Percentiles rank a stretch among this genome's conserved stretches.
These are phyloP conservation scores for Pholis gunnellus DNA, from an alignment of 2,113 vertebrate genomes.

Conservation along the genomic window DNA sequence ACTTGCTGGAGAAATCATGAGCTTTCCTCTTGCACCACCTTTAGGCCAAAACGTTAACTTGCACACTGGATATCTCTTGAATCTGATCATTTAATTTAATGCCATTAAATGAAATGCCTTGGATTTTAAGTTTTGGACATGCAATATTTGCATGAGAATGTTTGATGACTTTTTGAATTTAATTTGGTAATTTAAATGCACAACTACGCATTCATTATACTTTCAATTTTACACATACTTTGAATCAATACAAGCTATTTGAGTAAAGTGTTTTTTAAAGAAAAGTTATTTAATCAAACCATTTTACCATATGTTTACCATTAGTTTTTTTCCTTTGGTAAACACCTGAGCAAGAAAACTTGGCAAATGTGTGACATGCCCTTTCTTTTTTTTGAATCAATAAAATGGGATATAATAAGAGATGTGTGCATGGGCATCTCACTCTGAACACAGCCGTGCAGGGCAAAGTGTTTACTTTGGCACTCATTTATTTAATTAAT, in stretches of 20 bases:
- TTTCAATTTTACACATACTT: not conserved
- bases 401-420: not conserved
- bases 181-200: not conserved
- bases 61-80: not conserved
- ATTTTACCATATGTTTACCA: not conserved
- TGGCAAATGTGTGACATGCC: not conserved
- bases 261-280: not conserved
- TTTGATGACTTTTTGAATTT: not conserved
- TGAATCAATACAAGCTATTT: not conserved
- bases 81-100: not conserved
- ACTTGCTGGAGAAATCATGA: not conserved
- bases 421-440: not conserved
- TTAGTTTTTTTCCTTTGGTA: not conserved
- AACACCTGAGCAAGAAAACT: not conserved
- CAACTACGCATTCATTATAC: not conserved
- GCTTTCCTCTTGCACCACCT: slow-evolving; percentile 36
- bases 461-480: too few relatives aligned
- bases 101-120: not conserved
- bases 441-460: not conserved
- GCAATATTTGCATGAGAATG: not conserved
- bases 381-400: not conserved
- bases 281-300: not conserved
- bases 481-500: too few relatives aligned
- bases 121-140: not conserved
- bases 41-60: slow-evolving; percentile 23